Evolutionary conservation across 2,113 vertebrate genomes (phyloP), one percentile per base, ranked within the genome.

Genomic region (Marcusenius ussheri): DNA sequence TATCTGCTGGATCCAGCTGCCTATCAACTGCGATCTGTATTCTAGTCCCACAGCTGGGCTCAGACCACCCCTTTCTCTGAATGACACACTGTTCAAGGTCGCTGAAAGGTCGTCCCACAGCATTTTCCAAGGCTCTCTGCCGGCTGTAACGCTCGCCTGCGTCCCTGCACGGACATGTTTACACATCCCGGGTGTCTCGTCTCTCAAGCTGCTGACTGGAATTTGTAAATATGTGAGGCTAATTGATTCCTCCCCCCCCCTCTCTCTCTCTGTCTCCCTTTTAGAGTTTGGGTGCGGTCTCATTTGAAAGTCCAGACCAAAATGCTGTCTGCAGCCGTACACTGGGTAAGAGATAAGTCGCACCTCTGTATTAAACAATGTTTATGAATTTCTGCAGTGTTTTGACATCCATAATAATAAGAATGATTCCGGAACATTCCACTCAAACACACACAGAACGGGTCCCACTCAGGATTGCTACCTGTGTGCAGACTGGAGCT

Each of bases 231-330:
- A 86, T 70, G 27, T 66, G 17, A 87, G n/a, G n/a, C 27, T 88
- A 88, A 88, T 70, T 47, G 62, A 49, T 49, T 88, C 11, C 53
- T 5, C 51, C 21, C 51, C 6, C 58, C 10, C 58, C 0, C 24
- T 3, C n/a, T 3, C 58, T 11, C 58, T 27, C n/a, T 62, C 24
- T 27, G 8, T 10, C 58, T 4, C 58, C 24, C 24, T 90, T 88
- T 35, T 93, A 95, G 95, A 92, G 93, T 93, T 94, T 94, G 92
- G 94, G 92, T 93, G 91, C 93, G 88, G 93, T 94, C 91, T 83
- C 94, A 89, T 94, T 94, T 90, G 91, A 94, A 93, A 92, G 90
- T 92, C 91, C 90, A 91, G 93, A 94, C 92, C 94, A 94, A 94
- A 94, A 95, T 95, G 93, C 91, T 92, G 90, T 90, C 92, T 93